Evolutionary conservation across 2,113 vertebrate species (phyloP), one percentile per base, ranked within the genome.

Genomic region (Balaeniceps rex): DNA sequence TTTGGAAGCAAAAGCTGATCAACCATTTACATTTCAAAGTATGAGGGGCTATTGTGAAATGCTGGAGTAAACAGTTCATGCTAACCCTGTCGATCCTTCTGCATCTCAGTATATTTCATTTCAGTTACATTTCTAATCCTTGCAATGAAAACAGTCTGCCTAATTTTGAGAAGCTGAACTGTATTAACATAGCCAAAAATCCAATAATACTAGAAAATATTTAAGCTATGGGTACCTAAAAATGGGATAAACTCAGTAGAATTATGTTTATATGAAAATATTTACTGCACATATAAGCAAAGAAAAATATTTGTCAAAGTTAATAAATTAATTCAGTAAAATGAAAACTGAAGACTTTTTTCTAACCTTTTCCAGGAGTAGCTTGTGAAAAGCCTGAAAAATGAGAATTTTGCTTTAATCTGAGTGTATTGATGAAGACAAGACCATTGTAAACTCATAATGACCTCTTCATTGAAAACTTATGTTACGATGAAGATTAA

Each of bases 401-500:
- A 54, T 44, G 0, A 60, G 6, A 64, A 46, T 69, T 81, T 49
- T 7, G 3, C 9, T 71, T 83, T 51, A 31, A 42, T 58, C 47
- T 33, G 7, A 23, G 19, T 44, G 7, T 52, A 23, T 38, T 70
- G 34, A 23, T 65, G 40, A 91, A 54, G 44, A 71, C 4, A 70
- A 74, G 12, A 51, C 5, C 13, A 33, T 58, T 83, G 19, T 24
- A 68, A 87, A 60, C 13, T 28, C 3, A 28, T 28, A 36, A 65
- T 23, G 10, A 11, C 21, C 3, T 61, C 74, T 52, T 58, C 24
- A 19, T 5, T 65, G 49, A 82, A 87, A 72, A 24, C 3, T 58
- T 74, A 51, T 0, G 0, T 49, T 60, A 51, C 18, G 4, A 14
- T 34, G 5, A 90, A 69, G 4, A 85, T 63, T 49, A 38, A 68